Evolutionary conservation across 1,140 invertebrate species (phyloP), one percentile per base, ranked within the genome.

Genomic region (Semibalanus balanoides): DNA sequence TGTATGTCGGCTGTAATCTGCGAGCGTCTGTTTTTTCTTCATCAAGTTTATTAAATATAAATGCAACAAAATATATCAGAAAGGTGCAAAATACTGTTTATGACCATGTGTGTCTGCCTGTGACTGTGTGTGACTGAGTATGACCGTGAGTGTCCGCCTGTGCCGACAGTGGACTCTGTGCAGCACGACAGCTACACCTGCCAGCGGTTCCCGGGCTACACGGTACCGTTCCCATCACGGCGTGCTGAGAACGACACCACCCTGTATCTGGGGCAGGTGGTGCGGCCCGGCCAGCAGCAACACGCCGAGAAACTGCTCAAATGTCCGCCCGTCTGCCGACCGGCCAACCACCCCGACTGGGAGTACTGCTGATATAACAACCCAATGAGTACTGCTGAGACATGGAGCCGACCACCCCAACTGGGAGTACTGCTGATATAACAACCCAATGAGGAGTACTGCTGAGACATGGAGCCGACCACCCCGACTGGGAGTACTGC

Each of bases 131-230:
- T 40, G 35, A 40, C 35, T 17, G 17, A 5, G 5, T 17, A 17
- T 40, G 35, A 40, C 35, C 35, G 17, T 40, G 35, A 5, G 5
- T 17, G 17, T 40, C 35, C 17, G 5, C 35, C 5, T 40, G 35
- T 40, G 35, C 17, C 35, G 35, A 1, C 73, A 74, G 35, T 74
- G 31, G 35, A 31, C 35, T 74, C 35, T 14, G 31, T 74, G 31
- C 35, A 74, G 35, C 31, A 40, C 73, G 35, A 40, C 73, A 31
- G 73, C 22, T 35, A 74, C 31, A 31, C 73, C 11, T 31, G 40
- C 22, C 73, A 31, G 31, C 73, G 73, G 11, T 74, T 74, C 31
- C 73, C 73, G 73, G 31, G 40, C 31, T 74, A 35, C 31, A 43
- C 31, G 11, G 40, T 35, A 3, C 73, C 73, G 40, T 43, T 31